These are phyloP conservation scores for Coboldia fuscipes DNA, from an alignment of 1,140 invertebrate species.

Conservation along the genomic window DNA sequence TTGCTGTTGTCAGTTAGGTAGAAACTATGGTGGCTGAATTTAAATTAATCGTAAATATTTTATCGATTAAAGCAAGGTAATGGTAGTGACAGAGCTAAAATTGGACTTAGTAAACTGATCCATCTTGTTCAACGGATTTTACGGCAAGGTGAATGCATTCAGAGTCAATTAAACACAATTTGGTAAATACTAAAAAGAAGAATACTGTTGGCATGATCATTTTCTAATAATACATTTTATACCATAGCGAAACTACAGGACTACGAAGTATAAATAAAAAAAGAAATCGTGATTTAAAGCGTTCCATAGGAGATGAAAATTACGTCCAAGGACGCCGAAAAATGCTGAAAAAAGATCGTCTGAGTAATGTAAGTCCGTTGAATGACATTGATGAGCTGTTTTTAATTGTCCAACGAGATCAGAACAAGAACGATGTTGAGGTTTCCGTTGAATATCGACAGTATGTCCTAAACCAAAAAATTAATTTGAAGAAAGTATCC, in stretches of 20 bases:
- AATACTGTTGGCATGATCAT: too few relatives aligned
- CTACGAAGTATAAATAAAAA: too few relatives aligned
- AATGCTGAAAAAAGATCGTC: not conserved
- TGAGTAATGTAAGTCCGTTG: not conserved
- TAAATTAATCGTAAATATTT: not conserved
- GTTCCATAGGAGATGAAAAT: not conserved
- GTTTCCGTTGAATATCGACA: conserved; percentile 1
- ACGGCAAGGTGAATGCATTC: conserved; percentile 1
- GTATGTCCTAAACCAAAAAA: conserved; percentile 1
- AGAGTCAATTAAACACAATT: not conserved
- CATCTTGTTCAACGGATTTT: not conserved
- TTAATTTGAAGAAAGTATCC: not conserved
- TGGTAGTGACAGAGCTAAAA: not conserved
- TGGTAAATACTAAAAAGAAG: not conserved
- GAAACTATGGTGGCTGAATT: not conserved
- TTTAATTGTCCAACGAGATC: too few relatives aligned
- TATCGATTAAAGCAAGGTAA: not conserved
- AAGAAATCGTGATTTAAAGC: not conserved
- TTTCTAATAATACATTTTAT: not conserved
- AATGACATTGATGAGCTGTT: not conserved
- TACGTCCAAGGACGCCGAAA: not conserved
- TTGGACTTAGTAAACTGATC: not conserved
- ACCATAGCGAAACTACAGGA: too few relatives aligned
- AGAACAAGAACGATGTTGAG: not conserved
- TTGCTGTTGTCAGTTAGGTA: not conserved